These are phyloP conservation scores for Drosophila helvetica DNA, from an alignment of 2,888 invertebrate species.

Conservation along the genomic window DNA sequence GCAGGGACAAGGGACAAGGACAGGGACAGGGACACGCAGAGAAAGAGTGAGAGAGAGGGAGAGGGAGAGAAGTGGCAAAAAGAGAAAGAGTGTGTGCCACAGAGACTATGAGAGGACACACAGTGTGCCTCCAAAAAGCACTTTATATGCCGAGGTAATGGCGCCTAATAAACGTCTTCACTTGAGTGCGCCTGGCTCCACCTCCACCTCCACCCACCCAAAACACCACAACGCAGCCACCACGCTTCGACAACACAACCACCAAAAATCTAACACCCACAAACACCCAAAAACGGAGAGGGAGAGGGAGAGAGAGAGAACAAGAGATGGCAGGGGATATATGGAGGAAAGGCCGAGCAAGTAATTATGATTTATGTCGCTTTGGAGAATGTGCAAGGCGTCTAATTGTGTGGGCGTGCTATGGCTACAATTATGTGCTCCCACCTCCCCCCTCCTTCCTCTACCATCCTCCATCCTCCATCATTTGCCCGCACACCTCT, in stretches of 20 bases:
- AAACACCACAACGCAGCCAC: neutral
- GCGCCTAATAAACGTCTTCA: constrained; percentile 73
- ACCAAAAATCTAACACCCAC: neutral
- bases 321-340: constrained; percentile 2
- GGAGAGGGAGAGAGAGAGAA: neutral
- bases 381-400: constrained; percentile 63
- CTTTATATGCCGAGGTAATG: constrained; percentile 71
- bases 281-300: constrained; percentile 15
- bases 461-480: constrained; percentile 2
- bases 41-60: neutral
- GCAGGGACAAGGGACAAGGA: neutral
- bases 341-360: constrained; percentile 41
- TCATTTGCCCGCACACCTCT: constrained; percentile 4
- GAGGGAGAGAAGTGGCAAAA: neutral
- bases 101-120: constrained; percentile 14
- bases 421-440: constrained; percentile 57
- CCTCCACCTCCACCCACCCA: constrained; percentile 1
- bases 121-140: constrained; percentile 53
- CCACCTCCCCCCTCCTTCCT: constrained; percentile 17
- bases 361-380: constrained; percentile 71
- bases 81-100: neutral
- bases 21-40: neutral
- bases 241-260: constrained; percentile 3
- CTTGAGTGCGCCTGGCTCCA: constrained; percentile 56
- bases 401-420: constrained; percentile 61